These are phyloP conservation scores for Siphamia tubifer DNA, from an alignment of 2,113 vertebrate species.

Conservation along the genomic window DNA sequence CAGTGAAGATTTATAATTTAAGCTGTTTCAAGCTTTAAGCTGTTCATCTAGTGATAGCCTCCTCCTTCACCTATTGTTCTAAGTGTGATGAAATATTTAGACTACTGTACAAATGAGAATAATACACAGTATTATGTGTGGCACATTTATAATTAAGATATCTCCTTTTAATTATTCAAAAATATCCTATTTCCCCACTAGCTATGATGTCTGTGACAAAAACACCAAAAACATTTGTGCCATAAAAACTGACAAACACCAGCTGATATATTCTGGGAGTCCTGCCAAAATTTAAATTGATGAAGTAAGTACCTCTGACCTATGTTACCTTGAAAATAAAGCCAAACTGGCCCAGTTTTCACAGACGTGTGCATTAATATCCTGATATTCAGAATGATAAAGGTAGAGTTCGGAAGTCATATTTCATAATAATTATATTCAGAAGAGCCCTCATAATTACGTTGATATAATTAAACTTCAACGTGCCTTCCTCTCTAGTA, in stretches of 20 bases:
- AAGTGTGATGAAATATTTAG: too few relatives aligned
- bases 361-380: constrained; percentile 18
- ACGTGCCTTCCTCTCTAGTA: constrained; percentile 24
- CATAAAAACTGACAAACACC: constrained; percentile 25
- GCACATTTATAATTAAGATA: background rate
- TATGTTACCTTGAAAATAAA: constrained; percentile 32
- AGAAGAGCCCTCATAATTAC: constrained; percentile 28
- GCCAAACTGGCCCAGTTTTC: constrained; percentile 37
- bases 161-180: constrained; percentile 10
- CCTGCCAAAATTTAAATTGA: constrained; percentile 40
- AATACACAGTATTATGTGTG: background rate
- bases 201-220: constrained; percentile 9
- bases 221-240: constrained; percentile 26
- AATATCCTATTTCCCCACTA: constrained; percentile 2
- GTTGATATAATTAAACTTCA: constrained; percentile 51
- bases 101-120: too few relatives aligned
- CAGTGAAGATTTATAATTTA: too few relatives aligned
- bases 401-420: constrained; percentile 10
- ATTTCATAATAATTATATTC: constrained; percentile 41
- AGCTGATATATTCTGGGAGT: constrained; percentile 38
- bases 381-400: constrained; percentile 15
- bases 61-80: too few relatives aligned
- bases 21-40: too few relatives aligned
- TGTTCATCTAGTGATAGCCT: too few relatives aligned
- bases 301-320: constrained; percentile 34